Evolutionary conservation across 2,888 invertebrate species (phyloP), one percentile per base, ranked within the genome.

Genomic region (Eumacrocentrus americanus): DNA sequence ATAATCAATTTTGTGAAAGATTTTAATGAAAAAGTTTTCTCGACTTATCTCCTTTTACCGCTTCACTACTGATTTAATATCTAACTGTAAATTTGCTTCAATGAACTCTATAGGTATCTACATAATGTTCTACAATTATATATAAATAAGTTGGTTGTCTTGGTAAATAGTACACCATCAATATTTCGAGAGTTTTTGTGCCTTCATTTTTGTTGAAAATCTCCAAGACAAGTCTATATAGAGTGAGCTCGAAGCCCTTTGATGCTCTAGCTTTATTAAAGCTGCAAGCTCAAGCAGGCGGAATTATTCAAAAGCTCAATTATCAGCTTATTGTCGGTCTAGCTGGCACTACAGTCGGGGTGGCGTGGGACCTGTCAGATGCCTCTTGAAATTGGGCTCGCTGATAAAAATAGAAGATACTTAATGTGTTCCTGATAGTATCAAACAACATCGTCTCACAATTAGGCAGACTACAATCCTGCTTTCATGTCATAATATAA

Each of bases 301-400:
- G 75, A 76, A 76, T 75, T 75, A 77, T 76, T 76, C 75, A 72
- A 72, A 73, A 75, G 72, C 74, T 75, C 75, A 78, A 77, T 78
- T 77, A 78, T 75, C 75, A 75, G 78, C 74, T 78, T 78, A 77
- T 73, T 73, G 74, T 75, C 75, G 74, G 72, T 75, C 71, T 70
- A 70, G 70, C 70, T 75, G 70, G 69, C 74, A 67, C 69, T 67
- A 55, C 46, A 38, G 20, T 51, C n/a, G 42, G 34, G 67, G 67
- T 70, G 65, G 67, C 76, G 75, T 76, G 77, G 67, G 76, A 76
- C 64, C 65, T 63, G 61, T 48, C 76, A 77, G 72, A 69, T 76
- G 77, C 62, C 50, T 16, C 12, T 37, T 16, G 46, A 54, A 59
- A 61, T 57, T 47, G 18, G 40, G 35, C 35, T 25, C 7, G n/a